Base-by-base conservation (phyloP, 1,140 invertebrate genomes). In the Phortica variegata region DNA sequence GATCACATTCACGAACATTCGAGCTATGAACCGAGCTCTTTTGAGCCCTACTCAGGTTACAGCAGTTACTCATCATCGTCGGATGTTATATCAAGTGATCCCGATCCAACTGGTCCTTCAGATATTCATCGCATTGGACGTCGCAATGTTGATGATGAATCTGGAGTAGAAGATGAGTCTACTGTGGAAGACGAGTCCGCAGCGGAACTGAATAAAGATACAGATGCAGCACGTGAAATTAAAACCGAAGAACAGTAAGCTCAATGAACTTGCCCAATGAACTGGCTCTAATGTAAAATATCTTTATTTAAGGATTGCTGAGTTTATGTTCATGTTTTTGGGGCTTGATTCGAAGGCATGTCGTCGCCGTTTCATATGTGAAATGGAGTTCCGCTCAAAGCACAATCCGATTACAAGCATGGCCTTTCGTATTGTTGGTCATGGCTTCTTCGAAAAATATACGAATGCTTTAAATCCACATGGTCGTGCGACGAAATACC, bases 311-410 rank as follows among this genome's bases (percentile, higher is more conserved):
- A 75, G 72, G 43, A 71, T 75, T 41, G 65, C 65, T 5, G 65
- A 75, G 26, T 63, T 75, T 9, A 60, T 75, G 59, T 75, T 75
- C 17, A 54, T 58, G 18, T 75, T 75, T 21, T 47, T 75, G 53
- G 73, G 73, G 0, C 43, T 75, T 16, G 69, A 72, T 37, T 59
- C 73, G 5, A 54, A 47, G 21, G 69, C 70, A 4, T 75, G 73
- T 16, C 70, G 73, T 23, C 72, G 61, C 4, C 66, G 73, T 23
- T 75, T 75, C 21, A 60, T 75, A 6, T 75, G 73, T 41, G 73
- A 75, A 59, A 70, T 75, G 66, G 73, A 75, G 40, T 75, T 75
- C 55, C 61, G 68, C 3, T 68, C 72, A 5, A 70, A 62, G 16
- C 8, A 49, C 9, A 74, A 71, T 49, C 72, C 72, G 13, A 17